phyloP scores from a whole-genome alignment of 2,113 vertebrate species.

The Hydrolagus affinis region DNA sequence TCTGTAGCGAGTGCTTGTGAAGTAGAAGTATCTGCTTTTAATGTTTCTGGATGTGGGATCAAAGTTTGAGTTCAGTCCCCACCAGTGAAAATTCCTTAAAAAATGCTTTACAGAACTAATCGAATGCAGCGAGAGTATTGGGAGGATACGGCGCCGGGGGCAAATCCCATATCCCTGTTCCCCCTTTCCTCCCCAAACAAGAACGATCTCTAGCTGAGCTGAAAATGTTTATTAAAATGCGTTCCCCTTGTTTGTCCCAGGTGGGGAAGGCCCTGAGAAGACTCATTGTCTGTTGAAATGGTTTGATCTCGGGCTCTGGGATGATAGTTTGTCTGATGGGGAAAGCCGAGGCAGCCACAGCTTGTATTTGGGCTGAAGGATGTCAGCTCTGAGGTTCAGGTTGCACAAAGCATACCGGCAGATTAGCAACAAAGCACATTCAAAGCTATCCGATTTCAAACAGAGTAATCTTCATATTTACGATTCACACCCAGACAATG shows the following conservation, averaged over 20 bases:
- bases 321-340: slow-evolving; percentile 58
- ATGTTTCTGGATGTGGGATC: too few species aligned
- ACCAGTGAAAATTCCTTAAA: too few species aligned
- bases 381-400: slow-evolving; percentile 61
- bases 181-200: neutral
- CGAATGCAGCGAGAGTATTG: slow-evolving; percentile 47
- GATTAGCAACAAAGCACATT: slow-evolving; percentile 70
- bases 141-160: slow-evolving; percentile 44
- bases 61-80: too few species aligned
- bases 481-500: slow-evolving; percentile 54
- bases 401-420: slow-evolving; percentile 62
- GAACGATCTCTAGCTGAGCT: slow-evolving; percentile 39
- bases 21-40: too few species aligned
- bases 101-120: slow-evolving; percentile 55
- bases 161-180: slow-evolving; percentile 20
- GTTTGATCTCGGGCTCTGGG: slow-evolving; percentile 66
- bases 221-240: slow-evolving; percentile 61
- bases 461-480: slow-evolving; percentile 59
- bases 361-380: slow-evolving; percentile 73
- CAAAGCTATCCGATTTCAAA: slow-evolving; percentile 67
- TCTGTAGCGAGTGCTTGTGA: too few species aligned
- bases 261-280: slow-evolving; percentile 48
- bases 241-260: slow-evolving; percentile 50
- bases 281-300: slow-evolving; percentile 55
- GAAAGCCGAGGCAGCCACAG: slow-evolving; percentile 64